Evolutionary conservation across 1,140 invertebrate genomes (phyloP), one percentile per base, ranked within the genome.

Genomic region (Propsilocerus akamusi): DNA sequence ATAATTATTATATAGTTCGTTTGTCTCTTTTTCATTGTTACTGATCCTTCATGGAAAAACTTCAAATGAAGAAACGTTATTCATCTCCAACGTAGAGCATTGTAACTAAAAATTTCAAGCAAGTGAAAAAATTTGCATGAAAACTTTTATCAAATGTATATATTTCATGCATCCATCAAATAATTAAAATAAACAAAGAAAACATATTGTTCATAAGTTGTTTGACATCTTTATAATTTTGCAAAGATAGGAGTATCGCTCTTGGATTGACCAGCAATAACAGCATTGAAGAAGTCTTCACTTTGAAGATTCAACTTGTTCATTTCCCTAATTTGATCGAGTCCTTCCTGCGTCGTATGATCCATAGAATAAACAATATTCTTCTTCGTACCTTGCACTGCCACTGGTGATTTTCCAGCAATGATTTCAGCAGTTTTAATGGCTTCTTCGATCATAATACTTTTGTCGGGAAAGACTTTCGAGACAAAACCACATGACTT

Each of bases 361-460:
- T 94, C 91, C 57, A 89, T 70, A 4, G 91, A 87, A 68, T 88
- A 95, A 26, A 88, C 73, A 10, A 97, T 55, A 56, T 70, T 84
- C 48, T 77, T 65, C 65, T 98, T 98, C 1, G 86, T 86, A 7
- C 78, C 78, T 68, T 97, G 92, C 11, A 97, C 81, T 3, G 92
- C 94, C 24, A 97, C 81, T 7, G 95, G 95, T 72, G 90, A 95
- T 68, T 92, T 92, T n/a, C 58, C 61, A 11, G 92, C 86, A 55
- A 98, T 96, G 32, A 68, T 55, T 57, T 75, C 72, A 23, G 91
- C 94, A 49, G 90, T 50, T 25, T 78, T 70, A 1, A 93, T 49
- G 0, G 85, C 82, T 49, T 71, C 74, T 26, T 74, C 67, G 8
- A 96, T 57, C 66, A 89, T 65, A 0, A 55, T 48, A 5, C 65